Percentiles rank a stretch among this genome's conserved stretches.
These are phyloP conservation scores for Vombatus ursinus DNA, from an alignment of 2,113 vertebrate species.

Conservation along the genomic window DNA sequence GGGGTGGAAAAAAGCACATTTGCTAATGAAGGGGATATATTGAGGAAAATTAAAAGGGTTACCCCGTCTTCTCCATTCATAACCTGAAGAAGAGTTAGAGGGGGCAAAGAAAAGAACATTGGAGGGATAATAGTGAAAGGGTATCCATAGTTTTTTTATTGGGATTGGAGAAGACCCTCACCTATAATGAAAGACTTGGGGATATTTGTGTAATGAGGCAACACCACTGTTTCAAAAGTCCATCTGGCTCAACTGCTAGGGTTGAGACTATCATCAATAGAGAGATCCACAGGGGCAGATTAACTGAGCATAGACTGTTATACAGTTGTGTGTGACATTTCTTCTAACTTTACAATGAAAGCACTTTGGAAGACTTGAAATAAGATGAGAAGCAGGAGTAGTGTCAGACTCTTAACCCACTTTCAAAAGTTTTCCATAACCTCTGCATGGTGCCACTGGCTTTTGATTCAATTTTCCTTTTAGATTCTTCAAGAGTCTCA, in stretches of 20 bases:
- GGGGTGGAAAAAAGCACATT: background rate
- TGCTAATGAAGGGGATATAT: slow-evolving; percentile 6
- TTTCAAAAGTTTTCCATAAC: background rate
- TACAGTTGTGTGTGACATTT: background rate
- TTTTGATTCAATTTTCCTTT: slow-evolving; percentile 38
- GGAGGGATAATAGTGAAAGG: background rate
- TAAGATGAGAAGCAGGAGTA: background rate
- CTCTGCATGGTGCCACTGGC: background rate
- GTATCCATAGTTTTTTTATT: background rate
- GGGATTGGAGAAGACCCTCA: background rate
- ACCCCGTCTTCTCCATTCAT: background rate
- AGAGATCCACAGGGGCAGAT: background rate
- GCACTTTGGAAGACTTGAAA: background rate
- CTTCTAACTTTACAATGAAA: slow-evolving; percentile 22
- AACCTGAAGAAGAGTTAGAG: background rate
- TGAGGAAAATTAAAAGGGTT: background rate
- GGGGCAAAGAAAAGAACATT: background rate
- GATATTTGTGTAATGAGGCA: background rate
- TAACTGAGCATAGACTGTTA: background rate
- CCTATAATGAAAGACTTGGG: background rate
- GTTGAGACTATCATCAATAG: background rate
- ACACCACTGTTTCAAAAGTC: background rate
- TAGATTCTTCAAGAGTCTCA: slow-evolving; percentile 52
- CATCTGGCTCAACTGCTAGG: background rate
- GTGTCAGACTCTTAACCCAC: background rate